Evolutionary conservation across 2,888 invertebrate species (phyloP).

Genomic region (Amblyjoppa fuscipennis): DNA sequence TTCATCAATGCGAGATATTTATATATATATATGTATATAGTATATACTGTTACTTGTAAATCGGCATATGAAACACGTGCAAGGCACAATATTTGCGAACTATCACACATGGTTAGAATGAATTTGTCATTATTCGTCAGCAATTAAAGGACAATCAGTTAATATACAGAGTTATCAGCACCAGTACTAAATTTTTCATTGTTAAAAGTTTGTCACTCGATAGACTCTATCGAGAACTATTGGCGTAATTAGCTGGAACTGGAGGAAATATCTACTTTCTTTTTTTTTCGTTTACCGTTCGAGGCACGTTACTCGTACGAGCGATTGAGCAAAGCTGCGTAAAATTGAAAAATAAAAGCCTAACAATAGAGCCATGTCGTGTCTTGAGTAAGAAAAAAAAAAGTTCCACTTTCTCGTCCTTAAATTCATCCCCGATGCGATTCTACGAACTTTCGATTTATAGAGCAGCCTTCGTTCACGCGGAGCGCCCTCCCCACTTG

Average conservation of each 20-base stretch:
- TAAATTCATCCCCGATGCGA: neutral
- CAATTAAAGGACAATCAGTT: constrained; percentile 75
- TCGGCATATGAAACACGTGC: constrained; percentile 79
- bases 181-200: constrained; percentile 52
- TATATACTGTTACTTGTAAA: constrained; percentile 49
- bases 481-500: neutral
- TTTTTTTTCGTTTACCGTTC: constrained; percentile 17
- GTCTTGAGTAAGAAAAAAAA: constrained; percentile 3
- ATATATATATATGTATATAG: constrained; percentile 53
- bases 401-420: neutral
- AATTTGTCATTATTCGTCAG: constrained; percentile 69
- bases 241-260: constrained; percentile 13
- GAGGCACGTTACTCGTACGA: constrained; percentile 56
- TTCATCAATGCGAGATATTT: neutral
- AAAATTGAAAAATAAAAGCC: constrained; percentile 1
- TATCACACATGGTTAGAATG: constrained; percentile 81
- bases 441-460: constrained; percentile 8
- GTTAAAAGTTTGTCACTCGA: constrained; percentile 52
- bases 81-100: constrained; percentile 82
- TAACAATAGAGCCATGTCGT: constrained; percentile 6
- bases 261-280: constrained; percentile 21
- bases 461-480: constrained; percentile 9
- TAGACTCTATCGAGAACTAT: constrained; percentile 22
- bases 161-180: constrained; percentile 70
- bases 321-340: constrained; percentile 51